These are phyloP conservation scores for Scomber colias DNA, from an alignment of 2,113 vertebrate species.

Conservation along the genomic window DNA sequence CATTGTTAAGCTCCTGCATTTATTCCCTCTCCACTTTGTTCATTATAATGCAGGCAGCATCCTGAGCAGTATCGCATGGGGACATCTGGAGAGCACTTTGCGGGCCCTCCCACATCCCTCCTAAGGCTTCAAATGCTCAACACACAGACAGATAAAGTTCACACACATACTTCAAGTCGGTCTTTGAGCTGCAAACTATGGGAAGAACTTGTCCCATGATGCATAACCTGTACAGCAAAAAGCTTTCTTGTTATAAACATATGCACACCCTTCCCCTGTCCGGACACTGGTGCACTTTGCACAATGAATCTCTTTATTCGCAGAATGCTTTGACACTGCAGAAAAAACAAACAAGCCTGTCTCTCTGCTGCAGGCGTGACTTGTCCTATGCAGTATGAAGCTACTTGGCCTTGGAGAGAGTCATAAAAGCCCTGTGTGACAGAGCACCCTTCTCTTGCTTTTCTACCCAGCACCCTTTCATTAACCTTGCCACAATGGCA, in stretches of 20 bases:
- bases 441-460: constrained; percentile 51
- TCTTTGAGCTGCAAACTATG: constrained; percentile 34
- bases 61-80: constrained; percentile 18
- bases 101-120: constrained; percentile 7
- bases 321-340: constrained; percentile 21
- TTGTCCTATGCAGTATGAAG: constrained; percentile 29
- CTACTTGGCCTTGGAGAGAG: constrained; percentile 50
- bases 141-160: constrained; percentile 9
- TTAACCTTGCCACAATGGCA: constrained; percentile 76
- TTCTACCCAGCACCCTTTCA: constrained; percentile 60
- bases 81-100: constrained; percentile 53
- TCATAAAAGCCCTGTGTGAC: constrained; percentile 67
- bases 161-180: not conserved
- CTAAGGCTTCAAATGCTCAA: constrained; percentile 12
- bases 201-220: constrained; percentile 6
- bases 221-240: not conserved
- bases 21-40: constrained; percentile 16
- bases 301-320: constrained; percentile 43
- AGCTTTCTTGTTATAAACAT: constrained; percentile 33
- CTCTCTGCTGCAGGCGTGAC: constrained; percentile 21
- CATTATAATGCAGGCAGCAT: constrained; percentile 43
- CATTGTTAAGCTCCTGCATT: constrained; percentile 12
- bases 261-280: constrained; percentile 49
- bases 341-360: constrained; percentile 35
- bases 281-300: constrained; percentile 12